These are phyloP conservation scores for Diplodus sargus DNA, from an alignment of 2,797 vertebrate genomes.

Conservation along the genomic window DNA sequence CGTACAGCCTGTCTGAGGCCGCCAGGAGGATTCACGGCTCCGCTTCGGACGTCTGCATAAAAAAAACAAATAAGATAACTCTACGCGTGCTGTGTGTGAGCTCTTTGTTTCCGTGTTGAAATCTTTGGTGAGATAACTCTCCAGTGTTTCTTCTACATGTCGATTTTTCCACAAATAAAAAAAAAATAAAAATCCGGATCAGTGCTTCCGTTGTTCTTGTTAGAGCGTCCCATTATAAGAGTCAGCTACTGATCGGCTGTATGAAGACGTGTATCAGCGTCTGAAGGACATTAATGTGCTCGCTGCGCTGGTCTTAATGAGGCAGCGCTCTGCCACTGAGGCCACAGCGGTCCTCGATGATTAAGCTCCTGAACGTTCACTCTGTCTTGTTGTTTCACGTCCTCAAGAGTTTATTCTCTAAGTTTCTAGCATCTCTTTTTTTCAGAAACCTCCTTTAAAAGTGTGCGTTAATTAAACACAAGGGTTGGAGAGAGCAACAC, in stretches of 20 bases:
- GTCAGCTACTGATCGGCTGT: constrained; percentile 31
- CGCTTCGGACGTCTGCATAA: constrained; percentile 17
- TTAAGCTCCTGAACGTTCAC: constrained; percentile 52
- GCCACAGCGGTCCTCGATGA: constrained; percentile 56
- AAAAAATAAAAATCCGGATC: constrained; percentile 7
- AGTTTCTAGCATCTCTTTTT: constrained; percentile 13
- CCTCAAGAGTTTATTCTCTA: constrained; percentile 13
- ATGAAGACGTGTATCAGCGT: constrained; percentile 42
- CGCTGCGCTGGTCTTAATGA: constrained; percentile 64
- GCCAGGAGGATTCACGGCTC: constrained; percentile 27
- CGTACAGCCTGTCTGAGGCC: constrained; percentile 42
- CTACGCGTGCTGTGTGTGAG: not conserved
- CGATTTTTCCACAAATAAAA: not conserved
- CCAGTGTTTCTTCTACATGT: constrained; percentile 12
- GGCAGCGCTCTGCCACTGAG: constrained; percentile 52
- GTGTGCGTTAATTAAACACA: constrained; percentile 29
- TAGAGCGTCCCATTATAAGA: constrained; percentile 8
- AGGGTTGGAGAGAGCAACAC: not conserved
- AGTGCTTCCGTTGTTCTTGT: constrained; percentile 25
- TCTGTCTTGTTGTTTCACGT: constrained; percentile 28
- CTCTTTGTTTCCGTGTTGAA: constrained; percentile 9
- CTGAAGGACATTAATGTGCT: constrained; percentile 68
- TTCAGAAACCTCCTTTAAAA: constrained; percentile 44
- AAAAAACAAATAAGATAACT: not conserved
- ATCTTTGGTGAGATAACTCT: constrained; percentile 5